These are phyloP conservation scores for Cheilosia urbana DNA, from an alignment of 2,888 invertebrate species.

Conservation along the genomic window DNA sequence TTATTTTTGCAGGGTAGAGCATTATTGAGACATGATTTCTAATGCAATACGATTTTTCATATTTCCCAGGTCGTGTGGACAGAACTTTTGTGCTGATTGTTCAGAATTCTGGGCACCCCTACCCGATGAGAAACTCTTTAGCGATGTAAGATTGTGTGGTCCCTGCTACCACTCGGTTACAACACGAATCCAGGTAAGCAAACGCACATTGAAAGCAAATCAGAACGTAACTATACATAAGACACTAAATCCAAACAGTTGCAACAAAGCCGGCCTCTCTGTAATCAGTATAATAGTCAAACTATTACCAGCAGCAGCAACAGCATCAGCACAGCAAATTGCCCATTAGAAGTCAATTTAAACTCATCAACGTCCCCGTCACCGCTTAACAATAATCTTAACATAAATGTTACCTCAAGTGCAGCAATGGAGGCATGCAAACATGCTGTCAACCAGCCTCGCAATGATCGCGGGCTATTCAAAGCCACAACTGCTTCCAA, in stretches of 20 bases:
- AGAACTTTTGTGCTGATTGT: constrained; percentile 96
- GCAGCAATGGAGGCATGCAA: constrained; percentile 77
- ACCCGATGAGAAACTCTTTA: constrained; percentile 93
- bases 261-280: constrained; percentile 55
- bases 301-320: constrained; percentile 48
- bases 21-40: no score
- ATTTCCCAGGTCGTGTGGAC: constrained; percentile 93
- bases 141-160: constrained; percentile 94
- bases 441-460: constrained; percentile 76
- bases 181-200: constrained; percentile 79
- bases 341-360: constrained; percentile 75
- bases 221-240: background rate
- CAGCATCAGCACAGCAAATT: constrained; percentile 71
- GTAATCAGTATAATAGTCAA: constrained; percentile 62
- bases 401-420: constrained; percentile 72
- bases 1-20: no score
- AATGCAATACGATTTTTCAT: no score
- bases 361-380: constrained; percentile 71
- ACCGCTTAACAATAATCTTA: constrained; percentile 72
- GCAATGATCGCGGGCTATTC: constrained; percentile 76
- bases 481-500: constrained; percentile 78
- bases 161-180: constrained; percentile 86
- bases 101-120: constrained; percentile 93
- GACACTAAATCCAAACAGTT: constrained; percentile 9
- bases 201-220: background rate